These are phyloP conservation scores for Pseudochaenichthys georgianus DNA, from an alignment of 2,797 vertebrate genomes.

Conservation along the genomic window DNA sequence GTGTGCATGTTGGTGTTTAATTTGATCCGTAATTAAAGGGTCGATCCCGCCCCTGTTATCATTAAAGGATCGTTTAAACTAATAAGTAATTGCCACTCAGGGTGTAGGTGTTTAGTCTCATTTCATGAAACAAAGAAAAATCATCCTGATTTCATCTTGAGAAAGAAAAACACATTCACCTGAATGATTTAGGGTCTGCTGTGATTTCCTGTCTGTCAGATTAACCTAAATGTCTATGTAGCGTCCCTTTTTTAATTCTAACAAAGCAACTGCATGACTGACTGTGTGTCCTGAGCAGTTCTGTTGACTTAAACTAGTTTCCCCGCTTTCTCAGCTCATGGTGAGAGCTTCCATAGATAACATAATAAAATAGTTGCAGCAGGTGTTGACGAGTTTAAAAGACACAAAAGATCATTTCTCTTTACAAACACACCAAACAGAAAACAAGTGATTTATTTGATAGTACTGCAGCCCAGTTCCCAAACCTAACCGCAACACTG, in stretches of 20 bases:
- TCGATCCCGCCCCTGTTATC: constrained; percentile 13
- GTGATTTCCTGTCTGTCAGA: constrained; percentile 39
- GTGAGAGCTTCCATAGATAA: neutral
- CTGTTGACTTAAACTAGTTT: constrained; percentile 19
- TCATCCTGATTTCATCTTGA: constrained; percentile 32
- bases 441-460: constrained; percentile 13
- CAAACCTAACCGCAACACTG: constrained; percentile 56
- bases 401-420: neutral
- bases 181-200: neutral
- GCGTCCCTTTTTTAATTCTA: constrained; percentile 44
- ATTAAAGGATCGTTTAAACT: constrained; percentile 22
- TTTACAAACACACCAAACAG: constrained; percentile 9
- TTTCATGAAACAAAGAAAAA: constrained; percentile 50
- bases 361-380: neutral
- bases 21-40: constrained; percentile 22
- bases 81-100: neutral
- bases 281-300: constrained; percentile 31
- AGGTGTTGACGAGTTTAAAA: constrained; percentile 1
- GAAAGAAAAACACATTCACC: constrained; percentile 11
- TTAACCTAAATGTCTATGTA: constrained; percentile 32
- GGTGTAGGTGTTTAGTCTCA: constrained; percentile 12
- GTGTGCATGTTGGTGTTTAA: constrained; percentile 61
- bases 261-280: constrained; percentile 58
- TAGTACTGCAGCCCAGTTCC: constrained; percentile 4
- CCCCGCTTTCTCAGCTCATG: constrained; percentile 10